A percentile compares a stretch with the other conserved stretches of the same genome.
Conservation (phyloP, 2,888 invertebrate species). For the Apamea anceps region DNA sequence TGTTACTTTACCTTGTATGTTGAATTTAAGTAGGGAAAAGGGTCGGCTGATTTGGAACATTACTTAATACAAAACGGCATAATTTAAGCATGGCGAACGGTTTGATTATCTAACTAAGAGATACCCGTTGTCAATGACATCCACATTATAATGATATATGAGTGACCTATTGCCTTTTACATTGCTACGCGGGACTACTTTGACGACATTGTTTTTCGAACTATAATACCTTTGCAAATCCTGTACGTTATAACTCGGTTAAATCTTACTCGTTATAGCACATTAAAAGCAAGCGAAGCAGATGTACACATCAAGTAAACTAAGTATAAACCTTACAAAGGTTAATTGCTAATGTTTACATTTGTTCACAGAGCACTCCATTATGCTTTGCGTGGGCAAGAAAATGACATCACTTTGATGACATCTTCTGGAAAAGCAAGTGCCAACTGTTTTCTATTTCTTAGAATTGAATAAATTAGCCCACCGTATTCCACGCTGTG, state of each 20-base stretch:
- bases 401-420: conserved; percentile 31
- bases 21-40: conserved; percentile 55
- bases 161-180: conserved; percentile 70
- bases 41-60: conserved; percentile 57
- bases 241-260: neutral
- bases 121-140: conserved; percentile 69
- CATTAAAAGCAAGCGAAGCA: neutral
- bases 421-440: conserved; percentile 25
- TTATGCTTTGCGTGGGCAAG: conserved; percentile 2
- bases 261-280: neutral
- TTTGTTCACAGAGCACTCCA: conserved; percentile 22
- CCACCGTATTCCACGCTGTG: conserved; percentile 37
- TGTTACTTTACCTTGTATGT: conserved; percentile 36
- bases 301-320: conserved; percentile 2
- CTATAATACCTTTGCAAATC: neutral
- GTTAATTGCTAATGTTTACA: conserved; percentile 10
- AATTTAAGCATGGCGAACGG: conserved; percentile 47
- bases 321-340: conserved; percentile 3
- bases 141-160: conserved; percentile 65
- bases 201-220: conserved; percentile 9
- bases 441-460: conserved; percentile 7
- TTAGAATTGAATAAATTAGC: conserved; percentile 31
- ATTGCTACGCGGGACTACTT: conserved; percentile 53
- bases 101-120: conserved; percentile 65
- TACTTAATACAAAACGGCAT: conserved; percentile 51